Base-by-base conservation (phyloP, 2,888 invertebrate genomes). In the Phyto melanocephala region DNA sequence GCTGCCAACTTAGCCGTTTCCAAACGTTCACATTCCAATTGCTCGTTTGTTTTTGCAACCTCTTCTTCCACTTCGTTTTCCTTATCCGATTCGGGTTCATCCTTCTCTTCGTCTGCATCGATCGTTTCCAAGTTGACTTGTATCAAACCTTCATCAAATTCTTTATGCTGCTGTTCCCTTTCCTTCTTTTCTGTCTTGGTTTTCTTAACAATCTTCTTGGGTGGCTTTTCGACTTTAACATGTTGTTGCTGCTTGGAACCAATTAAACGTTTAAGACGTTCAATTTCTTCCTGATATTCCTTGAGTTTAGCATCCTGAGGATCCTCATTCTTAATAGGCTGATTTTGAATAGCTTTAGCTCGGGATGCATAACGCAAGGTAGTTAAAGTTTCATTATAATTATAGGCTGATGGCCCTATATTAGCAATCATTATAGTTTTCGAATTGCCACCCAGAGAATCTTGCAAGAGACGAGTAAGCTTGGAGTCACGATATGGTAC, bases 371-470 rank as follows among this genome's bases (percentile, higher is more conserved):
- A 99, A 42, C 98, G 93, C 83, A 99, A 92, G n/a, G 99, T 99
- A 37, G 98, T 98, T 86, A 99, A 92, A 2, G 98, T 98, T 92
- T 99, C 99, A 88, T 99, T 99, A 92, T 97, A 99, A 92, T 99
- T 99, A 92, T 97, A 98, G 86, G 95, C 95, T 20, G 99, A 99
- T 28, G 99, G 99, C 0, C 99, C 99, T 88, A 99, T 96, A 91
- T 99, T 99, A 10, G 99, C 99, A 71, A 99, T 97, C 99, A 99
- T 99, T 72, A 99, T 97, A 1, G 99, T 99, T 92, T 98, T 98
- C 54, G 99, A 98, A 93, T 99, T 99, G 10, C 99, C 99, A 75
- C 99, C 99, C 56, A 99, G 92, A 0, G 99, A 99, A 92, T 99
- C 99, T 93, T 99, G 99, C 79, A 99, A 93, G 72, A 99, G 93